These are phyloP conservation scores for Trichechus manatus DNA, from an alignment of 2,113 vertebrate genomes.

Conservation along the genomic window DNA sequence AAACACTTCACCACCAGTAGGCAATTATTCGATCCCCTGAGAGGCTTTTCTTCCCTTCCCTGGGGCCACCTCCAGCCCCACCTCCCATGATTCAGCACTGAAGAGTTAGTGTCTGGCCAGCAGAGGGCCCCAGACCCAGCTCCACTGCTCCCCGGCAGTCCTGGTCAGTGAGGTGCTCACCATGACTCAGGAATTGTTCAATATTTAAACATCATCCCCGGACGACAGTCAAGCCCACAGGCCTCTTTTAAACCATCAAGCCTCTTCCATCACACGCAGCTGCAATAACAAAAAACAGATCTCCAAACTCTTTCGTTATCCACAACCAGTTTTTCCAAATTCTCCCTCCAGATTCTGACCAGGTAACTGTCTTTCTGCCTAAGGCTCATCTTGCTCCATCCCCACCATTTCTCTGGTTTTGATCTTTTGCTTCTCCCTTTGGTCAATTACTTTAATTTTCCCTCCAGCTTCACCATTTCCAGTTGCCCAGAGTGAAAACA, in stretches of 20 bases:
- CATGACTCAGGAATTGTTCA: background rate
- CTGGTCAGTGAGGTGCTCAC: background rate
- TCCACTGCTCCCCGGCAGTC: background rate
- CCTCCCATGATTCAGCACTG: background rate
- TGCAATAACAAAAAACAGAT: background rate
- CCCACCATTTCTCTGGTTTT: background rate
- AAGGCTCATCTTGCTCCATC: background rate
- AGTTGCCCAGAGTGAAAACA: background rate
- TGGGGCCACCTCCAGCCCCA: background rate
- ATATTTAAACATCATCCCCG: constrained; percentile 6
- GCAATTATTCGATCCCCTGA: background rate
- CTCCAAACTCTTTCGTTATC: constrained; percentile 20
- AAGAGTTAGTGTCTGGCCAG: background rate
- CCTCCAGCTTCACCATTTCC: background rate
- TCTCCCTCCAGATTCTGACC: constrained; percentile 26
- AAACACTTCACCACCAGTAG: background rate
- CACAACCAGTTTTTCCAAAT: background rate
- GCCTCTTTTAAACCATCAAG: constrained; percentile 24
- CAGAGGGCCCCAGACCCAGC: background rate
- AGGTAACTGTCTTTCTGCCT: constrained; percentile 14
- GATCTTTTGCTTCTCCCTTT: constrained; percentile 18
- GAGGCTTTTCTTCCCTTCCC: background rate
- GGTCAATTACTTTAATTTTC: constrained; percentile 41
- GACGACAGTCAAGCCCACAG: background rate
- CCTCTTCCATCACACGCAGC: background rate